Evolutionary conservation across 2,888 invertebrate species (phyloP).

Genomic region (Plebejus melissa): DNA sequence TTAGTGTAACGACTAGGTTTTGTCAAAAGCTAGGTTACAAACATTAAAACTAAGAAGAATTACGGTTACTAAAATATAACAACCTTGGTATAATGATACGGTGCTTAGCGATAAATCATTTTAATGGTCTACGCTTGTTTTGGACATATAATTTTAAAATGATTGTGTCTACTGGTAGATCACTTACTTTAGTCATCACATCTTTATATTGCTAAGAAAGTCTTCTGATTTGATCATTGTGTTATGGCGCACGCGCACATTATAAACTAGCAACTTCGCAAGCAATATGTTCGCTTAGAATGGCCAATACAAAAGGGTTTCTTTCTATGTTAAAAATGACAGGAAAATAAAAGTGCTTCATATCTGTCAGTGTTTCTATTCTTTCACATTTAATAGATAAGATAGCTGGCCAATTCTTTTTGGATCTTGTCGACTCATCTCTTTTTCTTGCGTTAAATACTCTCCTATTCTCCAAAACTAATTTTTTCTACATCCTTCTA

Average conservation of each 20-base stretch:
- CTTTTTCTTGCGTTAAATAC: too few species aligned
- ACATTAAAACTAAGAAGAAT: not conserved
- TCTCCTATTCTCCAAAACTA: too few species aligned
- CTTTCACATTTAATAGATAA: too few species aligned
- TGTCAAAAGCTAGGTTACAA: too few species aligned
- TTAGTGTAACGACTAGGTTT: too few species aligned
- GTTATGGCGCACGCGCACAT: not conserved
- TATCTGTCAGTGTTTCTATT: too few species aligned
- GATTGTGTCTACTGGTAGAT: not conserved
- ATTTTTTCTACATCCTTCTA: too few species aligned
- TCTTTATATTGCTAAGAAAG: not conserved
- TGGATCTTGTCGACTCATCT: too few species aligned
- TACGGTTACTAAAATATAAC: not conserved
- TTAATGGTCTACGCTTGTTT: not conserved
- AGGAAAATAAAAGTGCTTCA: too few species aligned
- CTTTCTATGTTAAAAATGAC: too few species aligned
- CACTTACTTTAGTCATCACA: not conserved
- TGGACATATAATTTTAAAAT: not conserved
- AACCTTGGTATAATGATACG: not conserved
- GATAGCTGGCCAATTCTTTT: too few species aligned
- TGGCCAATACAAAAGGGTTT: too few species aligned
- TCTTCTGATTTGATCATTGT: not conserved
- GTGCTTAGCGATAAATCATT: not conserved
- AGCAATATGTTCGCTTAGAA: not conserved
- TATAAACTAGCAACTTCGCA: not conserved